Evolutionary conservation across 1,140 invertebrate species (phyloP).

Genomic region (Drosophila simulans): DNA sequence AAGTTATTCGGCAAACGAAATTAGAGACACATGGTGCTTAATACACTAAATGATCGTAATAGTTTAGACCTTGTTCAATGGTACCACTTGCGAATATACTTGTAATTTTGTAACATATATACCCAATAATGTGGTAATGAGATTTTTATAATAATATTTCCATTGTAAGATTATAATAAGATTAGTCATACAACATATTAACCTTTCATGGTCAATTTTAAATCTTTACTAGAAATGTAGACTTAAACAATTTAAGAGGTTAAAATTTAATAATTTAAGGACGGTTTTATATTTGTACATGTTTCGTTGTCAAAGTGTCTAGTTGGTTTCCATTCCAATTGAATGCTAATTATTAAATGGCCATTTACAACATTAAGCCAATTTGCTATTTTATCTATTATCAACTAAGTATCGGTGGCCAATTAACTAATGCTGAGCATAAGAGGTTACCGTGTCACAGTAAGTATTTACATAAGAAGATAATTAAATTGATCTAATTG

Average conservation of each 20-base stretch:
- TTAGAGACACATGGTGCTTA: background rate
- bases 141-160: too few relatives aligned
- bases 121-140: too few relatives aligned
- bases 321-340: slow-evolving; percentile 4
- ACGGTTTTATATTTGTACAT: slow-evolving; percentile 19
- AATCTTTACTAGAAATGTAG: too few relatives aligned
- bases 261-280: background rate
- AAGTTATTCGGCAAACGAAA: slow-evolving; percentile 18
- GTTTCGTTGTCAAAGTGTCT: background rate
- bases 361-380: background rate
- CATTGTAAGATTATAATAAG: background rate
- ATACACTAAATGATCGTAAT: background rate
- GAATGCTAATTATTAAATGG: slow-evolving; percentile 12
- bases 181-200: too few relatives aligned
- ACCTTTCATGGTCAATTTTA: too few relatives aligned
- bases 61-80: background rate
- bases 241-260: too few relatives aligned
- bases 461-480: slow-evolving; percentile 17
- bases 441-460: slow-evolving; percentile 3
- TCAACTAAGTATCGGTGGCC: slow-evolving; percentile 29
- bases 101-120: background rate
- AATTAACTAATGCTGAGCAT: slow-evolving; percentile 21
- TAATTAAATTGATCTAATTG: slow-evolving; percentile 6
- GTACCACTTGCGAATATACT: background rate
- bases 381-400: background rate